phyloP scores from a whole-genome alignment of 2,888 invertebrate species.

The Autographa pulchrina region DNA sequence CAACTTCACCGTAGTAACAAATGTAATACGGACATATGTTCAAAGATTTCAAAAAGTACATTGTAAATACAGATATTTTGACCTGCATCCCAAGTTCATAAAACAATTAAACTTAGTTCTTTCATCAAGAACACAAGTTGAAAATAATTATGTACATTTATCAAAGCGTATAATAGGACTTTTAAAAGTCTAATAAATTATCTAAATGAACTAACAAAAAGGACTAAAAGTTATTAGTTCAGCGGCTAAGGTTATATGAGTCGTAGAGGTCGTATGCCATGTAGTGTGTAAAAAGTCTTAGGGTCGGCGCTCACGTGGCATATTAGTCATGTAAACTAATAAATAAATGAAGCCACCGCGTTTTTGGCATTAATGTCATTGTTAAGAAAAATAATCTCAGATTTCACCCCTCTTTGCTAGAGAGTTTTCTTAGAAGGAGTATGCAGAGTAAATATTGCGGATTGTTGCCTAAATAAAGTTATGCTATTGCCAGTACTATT shows the following conservation, averaged over 20 bases:
- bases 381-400: too few relatives aligned
- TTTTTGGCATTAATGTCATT: too few relatives aligned
- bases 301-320: background rate
- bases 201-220: constrained; percentile 45
- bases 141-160: constrained; percentile 27
- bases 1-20: too few relatives aligned
- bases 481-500: too few relatives aligned
- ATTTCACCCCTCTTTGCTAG: too few relatives aligned
- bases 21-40: too few relatives aligned
- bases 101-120: background rate
- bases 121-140: constrained; percentile 8
- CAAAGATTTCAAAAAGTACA: background rate
- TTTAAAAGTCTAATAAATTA: constrained; percentile 42
- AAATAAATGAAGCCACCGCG: too few relatives aligned
- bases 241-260: constrained; percentile 63
- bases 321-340: too few relatives aligned
- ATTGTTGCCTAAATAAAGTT: too few relatives aligned
- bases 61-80: background rate
- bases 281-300: constrained; percentile 48
- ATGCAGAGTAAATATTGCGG: too few relatives aligned
- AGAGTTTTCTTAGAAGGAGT: too few relatives aligned
- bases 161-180: constrained; percentile 33
- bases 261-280: constrained; percentile 59
- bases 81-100: background rate
- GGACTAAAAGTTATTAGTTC: constrained; percentile 50